phyloP scores from a whole-genome alignment of 2,113 vertebrate species.

The Tachycineta bicolor region DNA sequence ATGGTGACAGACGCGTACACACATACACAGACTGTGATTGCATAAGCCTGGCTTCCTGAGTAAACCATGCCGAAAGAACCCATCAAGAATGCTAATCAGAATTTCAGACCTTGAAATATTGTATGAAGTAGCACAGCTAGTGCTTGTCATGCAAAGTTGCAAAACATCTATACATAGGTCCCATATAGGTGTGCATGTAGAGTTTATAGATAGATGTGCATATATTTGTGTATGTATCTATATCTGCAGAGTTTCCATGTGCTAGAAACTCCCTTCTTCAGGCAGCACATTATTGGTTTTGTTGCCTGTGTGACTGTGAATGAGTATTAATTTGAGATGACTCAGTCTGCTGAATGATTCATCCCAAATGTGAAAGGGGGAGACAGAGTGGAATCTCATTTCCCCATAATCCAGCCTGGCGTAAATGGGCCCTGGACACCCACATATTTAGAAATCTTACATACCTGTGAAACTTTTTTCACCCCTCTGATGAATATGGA shows the following conservation, averaged over 20 bases:
- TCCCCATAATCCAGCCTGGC: neutral
- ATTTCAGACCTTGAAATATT: neutral
- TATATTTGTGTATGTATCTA: neutral
- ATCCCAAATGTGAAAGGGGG: neutral
- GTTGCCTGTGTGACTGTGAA: neutral
- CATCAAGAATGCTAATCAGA: conserved; percentile 63
- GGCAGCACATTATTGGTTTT: neutral
- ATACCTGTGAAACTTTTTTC: neutral
- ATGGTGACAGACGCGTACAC: conserved; percentile 60
- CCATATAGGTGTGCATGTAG: neutral
- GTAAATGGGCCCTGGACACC: conserved; percentile 12
- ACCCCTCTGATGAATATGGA: conserved; percentile 33
- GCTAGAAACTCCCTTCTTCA: neutral
- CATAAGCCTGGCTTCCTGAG: conserved; percentile 60
- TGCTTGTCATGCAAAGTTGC: neutral
- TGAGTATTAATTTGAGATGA: neutral
- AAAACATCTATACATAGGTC: neutral
- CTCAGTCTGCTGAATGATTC: neutral
- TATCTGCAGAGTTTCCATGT: neutral
- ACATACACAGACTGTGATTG: conserved; percentile 67
- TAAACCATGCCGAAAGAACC: conserved; percentile 60
- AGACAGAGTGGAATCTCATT: neutral
- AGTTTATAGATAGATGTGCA: neutral
- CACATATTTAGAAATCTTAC: neutral
- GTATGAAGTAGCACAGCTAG: neutral